phyloP scores from a whole-genome alignment of 2,888 invertebrate genomes.

The Cryptosula pallasiana region DNA sequence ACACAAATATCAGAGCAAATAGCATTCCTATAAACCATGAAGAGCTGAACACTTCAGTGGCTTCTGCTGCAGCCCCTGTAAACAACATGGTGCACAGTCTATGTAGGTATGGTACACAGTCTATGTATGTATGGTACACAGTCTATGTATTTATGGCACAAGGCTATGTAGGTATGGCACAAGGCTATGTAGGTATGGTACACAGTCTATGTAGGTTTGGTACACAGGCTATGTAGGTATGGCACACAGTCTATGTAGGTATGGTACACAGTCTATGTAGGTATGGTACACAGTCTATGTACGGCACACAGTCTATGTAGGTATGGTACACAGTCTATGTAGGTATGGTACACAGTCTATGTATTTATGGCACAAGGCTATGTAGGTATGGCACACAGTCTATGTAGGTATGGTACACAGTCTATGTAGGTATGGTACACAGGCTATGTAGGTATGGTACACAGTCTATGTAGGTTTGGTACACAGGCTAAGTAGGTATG shows the following conservation, averaged over 20 bases:
- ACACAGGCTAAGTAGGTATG: no score
- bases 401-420: background rate
- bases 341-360: background rate
- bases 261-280: background rate
- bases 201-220: background rate
- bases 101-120: background rate
- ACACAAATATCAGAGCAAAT: conserved; percentile 42
- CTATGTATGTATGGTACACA: background rate
- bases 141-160: no score
- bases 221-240: background rate
- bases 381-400: background rate
- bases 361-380: no score
- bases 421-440: background rate
- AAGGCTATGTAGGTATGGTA: background rate
- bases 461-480: background rate
- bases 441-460: background rate
- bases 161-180: background rate
- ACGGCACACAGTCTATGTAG: no score
- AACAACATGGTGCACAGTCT: background rate
- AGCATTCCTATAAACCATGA: conserved; percentile 54
- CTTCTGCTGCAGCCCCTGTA: conserved; percentile 18
- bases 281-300: background rate
- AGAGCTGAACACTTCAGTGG: conserved; percentile 39
- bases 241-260: background rate
- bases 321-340: background rate